phyloP scores from a whole-genome alignment of 2,797 vertebrate genomes.

The Mastacembelus armatus region DNA sequence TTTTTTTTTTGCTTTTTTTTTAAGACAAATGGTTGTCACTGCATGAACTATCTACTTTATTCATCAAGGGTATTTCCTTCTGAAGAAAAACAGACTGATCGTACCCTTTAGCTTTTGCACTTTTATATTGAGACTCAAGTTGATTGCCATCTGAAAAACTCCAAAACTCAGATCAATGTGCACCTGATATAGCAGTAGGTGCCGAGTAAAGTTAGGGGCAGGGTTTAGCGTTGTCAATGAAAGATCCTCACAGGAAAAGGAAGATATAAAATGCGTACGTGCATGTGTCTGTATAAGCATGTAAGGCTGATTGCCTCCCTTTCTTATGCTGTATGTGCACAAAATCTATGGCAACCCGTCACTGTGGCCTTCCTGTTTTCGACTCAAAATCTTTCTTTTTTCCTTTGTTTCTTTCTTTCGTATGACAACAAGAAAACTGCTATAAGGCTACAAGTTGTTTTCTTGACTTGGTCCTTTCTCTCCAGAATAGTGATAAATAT shows the following conservation, averaged over 20 bases:
- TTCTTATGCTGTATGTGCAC: conserved; percentile 75
- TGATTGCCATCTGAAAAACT: conserved; percentile 7
- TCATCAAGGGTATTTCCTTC: conserved; percentile 8
- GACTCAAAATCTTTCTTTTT: conserved; percentile 61
- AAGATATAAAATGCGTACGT: conserved; percentile 18
- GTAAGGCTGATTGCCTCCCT: conserved; percentile 64
- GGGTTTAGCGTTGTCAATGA: conserved; percentile 58
- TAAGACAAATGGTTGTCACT: conserved; percentile 18
- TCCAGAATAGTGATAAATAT: conserved; percentile 84
- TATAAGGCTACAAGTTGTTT: conserved; percentile 78
- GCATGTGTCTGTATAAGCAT: conserved; percentile 49
- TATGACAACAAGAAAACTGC: conserved; percentile 77
- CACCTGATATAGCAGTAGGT: conserved; percentile 26
- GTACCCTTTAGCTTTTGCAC: conserved; percentile 19
- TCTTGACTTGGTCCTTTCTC: conserved; percentile 84
- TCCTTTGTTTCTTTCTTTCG: conserved; percentile 65
- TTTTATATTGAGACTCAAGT: conserved; percentile 34
- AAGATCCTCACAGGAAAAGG: conserved; percentile 45
- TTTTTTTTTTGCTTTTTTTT: too few relatives aligned
- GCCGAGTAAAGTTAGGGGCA: conserved; percentile 22
- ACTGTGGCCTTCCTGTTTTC: conserved; percentile 85
- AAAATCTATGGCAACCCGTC: conserved; percentile 79
- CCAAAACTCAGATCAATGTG: conserved; percentile 8
- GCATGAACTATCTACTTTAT: conserved; percentile 3
- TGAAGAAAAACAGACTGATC: conserved; percentile 3